These are phyloP conservation scores for Hydropsyche betteni DNA, from an alignment of 2,888 invertebrate genomes.

Conservation along the genomic window DNA sequence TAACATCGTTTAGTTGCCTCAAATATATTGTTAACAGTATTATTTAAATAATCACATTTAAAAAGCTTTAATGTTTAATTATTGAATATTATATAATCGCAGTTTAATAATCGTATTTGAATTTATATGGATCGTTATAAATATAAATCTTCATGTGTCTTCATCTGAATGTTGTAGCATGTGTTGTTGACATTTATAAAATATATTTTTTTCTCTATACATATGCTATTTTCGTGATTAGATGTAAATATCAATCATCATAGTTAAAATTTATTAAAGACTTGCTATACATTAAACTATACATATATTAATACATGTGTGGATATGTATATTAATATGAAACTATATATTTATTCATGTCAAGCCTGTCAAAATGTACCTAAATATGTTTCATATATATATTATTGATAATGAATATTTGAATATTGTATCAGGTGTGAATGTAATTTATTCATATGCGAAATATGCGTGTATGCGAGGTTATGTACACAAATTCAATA, in stretches of 20 bases:
- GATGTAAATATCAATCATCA: slow-evolving; percentile 17
- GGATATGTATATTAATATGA: background rate
- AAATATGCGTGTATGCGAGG: background rate
- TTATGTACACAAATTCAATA: slow-evolving; percentile 2
- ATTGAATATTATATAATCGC: too few species aligned
- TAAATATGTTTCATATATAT: slow-evolving; percentile 27
- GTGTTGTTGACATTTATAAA: background rate
- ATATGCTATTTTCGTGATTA: slow-evolving; percentile 14
- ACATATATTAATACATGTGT: slow-evolving; percentile 11
- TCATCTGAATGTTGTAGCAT: slow-evolving; percentile 21
- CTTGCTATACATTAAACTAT: slow-evolving; percentile 11
- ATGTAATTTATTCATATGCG: slow-evolving; percentile 1
- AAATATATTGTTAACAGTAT: too few species aligned
- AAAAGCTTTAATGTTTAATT: too few species aligned
- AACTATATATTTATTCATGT: slow-evolving; percentile 19
- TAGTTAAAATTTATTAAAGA: slow-evolving; percentile 9
- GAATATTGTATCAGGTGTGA: slow-evolving; percentile 13
- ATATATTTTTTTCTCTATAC: slow-evolving; percentile 13
- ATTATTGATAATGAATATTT: background rate
- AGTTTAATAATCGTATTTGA: too few species aligned
- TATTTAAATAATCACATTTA: too few species aligned
- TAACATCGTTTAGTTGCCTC: too few species aligned
- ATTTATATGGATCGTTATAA: background rate
- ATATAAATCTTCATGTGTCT: slow-evolving; percentile 18
- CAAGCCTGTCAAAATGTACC: slow-evolving; percentile 28